Base-by-base conservation (phyloP, 2,797 vertebrate genomes). In the Neopelma chrysocephalum region DNA sequence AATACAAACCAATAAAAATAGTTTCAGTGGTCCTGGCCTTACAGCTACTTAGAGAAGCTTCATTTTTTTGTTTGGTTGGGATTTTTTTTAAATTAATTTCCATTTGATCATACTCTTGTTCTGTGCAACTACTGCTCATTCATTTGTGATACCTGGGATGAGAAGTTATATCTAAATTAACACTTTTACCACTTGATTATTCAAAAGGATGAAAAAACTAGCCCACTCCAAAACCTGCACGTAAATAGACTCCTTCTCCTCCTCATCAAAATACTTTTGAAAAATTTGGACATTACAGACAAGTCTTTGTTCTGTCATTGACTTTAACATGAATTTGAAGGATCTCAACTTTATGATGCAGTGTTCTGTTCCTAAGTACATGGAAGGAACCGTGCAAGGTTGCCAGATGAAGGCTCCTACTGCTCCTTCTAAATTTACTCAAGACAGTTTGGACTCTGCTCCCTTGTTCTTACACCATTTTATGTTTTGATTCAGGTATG, bases 401-500 rank as follows among this genome's bases (percentile, higher is more conserved):
- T 93, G 32, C 26, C 64, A 68, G 36, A 45, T 32, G 23, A 84
- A 84, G 36, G 47, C 18, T 82, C 12, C 34, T 19, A 34, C 1
- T 60, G 6, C 51, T 73, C 27, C 22, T 89, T 75, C 31, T 89
- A 60, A 69, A 61, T 34, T 8, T 75, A 79, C 0, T 61, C 8
- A 80, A 57, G 64, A 60, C 12, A 38, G 17, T 56, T 50, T 47
- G 27, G 54, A 77, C 29, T 68, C 29, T 22, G 21, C 10, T 87
- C 31, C 8, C 23, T 94, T 89, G 13, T 42, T 87, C 89, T 96
- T 87, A 94, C 16, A 65, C 8, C 12, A 42, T 85, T 94, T 93
- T 91, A 20, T 97, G 93, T 91, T 95, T 97, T 77, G 36, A 45
- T 51, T 81, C 90, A 98, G 98, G 98, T 76, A 98, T 98, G 96